Conservation (phyloP, 2,113 vertebrate species). For the Blennius ocellaris region DNA sequence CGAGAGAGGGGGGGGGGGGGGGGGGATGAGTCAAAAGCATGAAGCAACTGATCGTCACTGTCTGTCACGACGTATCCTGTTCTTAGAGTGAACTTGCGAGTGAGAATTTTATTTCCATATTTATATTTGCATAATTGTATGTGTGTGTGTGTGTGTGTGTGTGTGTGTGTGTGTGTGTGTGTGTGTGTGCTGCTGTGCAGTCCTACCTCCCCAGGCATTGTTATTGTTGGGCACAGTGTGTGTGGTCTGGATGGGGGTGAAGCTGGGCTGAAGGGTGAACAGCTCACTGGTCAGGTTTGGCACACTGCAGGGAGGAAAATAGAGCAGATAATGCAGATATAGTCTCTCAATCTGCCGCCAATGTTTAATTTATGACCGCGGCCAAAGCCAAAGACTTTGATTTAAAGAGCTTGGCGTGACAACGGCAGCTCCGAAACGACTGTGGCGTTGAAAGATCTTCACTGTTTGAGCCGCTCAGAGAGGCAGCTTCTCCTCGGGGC, state of each 20-base stretch:
- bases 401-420: not conserved
- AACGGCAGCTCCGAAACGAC: too few species aligned
- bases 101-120: constrained; percentile 24
- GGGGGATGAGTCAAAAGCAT: constrained; percentile 38
- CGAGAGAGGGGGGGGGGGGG: constrained; percentile 33
- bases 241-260: constrained; percentile 90
- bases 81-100: constrained; percentile 10
- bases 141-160: constrained; percentile 25
- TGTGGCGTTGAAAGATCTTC: not conserved
- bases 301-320: constrained; percentile 81
- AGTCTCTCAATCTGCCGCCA: constrained; percentile 21
- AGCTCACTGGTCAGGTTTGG: constrained; percentile 92
- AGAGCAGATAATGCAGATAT: not conserved
- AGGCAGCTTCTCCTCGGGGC: not conserved
- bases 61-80: constrained; percentile 32
- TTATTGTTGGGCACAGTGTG: constrained; percentile 89
- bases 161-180: constrained; percentile 24
- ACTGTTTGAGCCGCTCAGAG: not conserved
- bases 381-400: constrained; percentile 5
- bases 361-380: constrained; percentile 17
- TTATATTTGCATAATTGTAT: constrained; percentile 10
- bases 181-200: constrained; percentile 11
- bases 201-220: constrained; percentile 92
- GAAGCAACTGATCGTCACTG: constrained; percentile 23
- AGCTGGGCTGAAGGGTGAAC: constrained; percentile 91